These are phyloP conservation scores for Psix sp. DNA, from an alignment of 1,140 invertebrate genomes.

Conservation along the genomic window DNA sequence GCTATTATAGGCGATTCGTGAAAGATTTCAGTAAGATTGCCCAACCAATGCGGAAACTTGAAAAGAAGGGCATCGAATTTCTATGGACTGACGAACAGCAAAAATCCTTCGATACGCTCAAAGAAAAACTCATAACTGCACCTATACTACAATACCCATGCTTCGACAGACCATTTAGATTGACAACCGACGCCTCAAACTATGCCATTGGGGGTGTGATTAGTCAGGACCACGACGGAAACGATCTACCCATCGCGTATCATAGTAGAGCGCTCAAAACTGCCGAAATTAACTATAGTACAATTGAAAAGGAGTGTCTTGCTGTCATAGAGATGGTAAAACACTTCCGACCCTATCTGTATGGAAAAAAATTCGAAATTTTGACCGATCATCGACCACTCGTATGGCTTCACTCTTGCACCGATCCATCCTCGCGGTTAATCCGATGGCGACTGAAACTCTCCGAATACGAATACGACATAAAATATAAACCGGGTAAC, in stretches of 20 bases:
- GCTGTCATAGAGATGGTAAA: slow-evolving; percentile 68
- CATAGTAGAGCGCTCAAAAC: slow-evolving; percentile 53
- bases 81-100: slow-evolving; percentile 42
- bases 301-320: slow-evolving; percentile 66
- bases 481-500: slow-evolving; percentile 72
- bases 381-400: slow-evolving; percentile 70
- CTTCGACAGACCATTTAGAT: slow-evolving; percentile 64
- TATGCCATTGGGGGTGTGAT: slow-evolving; percentile 66
- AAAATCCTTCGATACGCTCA: slow-evolving; percentile 37
- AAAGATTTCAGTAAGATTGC: slow-evolving; percentile 60
- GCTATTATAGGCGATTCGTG: slow-evolving; percentile 67
- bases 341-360: slow-evolving; percentile 70
- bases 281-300: slow-evolving; percentile 60
- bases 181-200: slow-evolving; percentile 69
- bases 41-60: slow-evolving; percentile 58
- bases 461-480: slow-evolving; percentile 74
- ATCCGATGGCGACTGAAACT: slow-evolving; percentile 72
- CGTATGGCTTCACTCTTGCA: slow-evolving; percentile 71
- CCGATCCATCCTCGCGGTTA: slow-evolving; percentile 70
- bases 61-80: slow-evolving; percentile 59
- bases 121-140: slow-evolving; percentile 60
- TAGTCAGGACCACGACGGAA: slow-evolving; percentile 58
- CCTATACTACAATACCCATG: slow-evolving; percentile 68
- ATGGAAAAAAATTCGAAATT: slow-evolving; percentile 63
- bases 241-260: slow-evolving; percentile 65